Base-by-base conservation (phyloP, 2,888 invertebrate species). In the Temnothorax ravouxi region DNA sequence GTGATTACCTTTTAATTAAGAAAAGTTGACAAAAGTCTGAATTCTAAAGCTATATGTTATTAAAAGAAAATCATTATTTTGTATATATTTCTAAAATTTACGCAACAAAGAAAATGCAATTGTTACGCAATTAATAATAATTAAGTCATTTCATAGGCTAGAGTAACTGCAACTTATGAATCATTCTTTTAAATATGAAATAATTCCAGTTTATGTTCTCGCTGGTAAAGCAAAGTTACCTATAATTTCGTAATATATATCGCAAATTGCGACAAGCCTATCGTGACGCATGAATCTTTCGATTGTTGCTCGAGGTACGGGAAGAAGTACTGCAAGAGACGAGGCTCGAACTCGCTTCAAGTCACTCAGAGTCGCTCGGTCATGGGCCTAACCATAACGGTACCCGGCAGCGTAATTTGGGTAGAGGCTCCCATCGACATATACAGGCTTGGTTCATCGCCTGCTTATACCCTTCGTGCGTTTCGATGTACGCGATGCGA, bases 321-420 rank as follows among this genome's bases (percentile, higher is more conserved):
- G 29, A 69, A 77, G 69, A 69, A 77, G 44, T 38, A 15, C n/a
- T 38, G 66, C 44, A 52, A 54, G 15, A 52, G 15, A 52, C 41
- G 21, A 77, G 76, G 84, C 74, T 88, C 81, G 83, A 88, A 88
- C 86, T 88, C 84, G 50, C 86, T 69, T 77, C 67, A 77, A 77
- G 75, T 86, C 86, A 86, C 85, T 83, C 86, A 85, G 74, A 74
- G 29, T 61, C 44, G 66, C 75, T 76, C 88, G 91, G 89, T 91
- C 88, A 87, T 87, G 87, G 86, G 85, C 80, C 87, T 83, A 84
- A 84, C 88, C 79, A 72, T 93, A 94, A 93, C 93, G 94, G 94
- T 93, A 93, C 90, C 69, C 85, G 64, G 79, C 86, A 87, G 89
- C 90, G 91, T 92, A 93, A 93, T 93, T 93, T 93, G 90, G 93